Evolutionary conservation across 2,797 vertebrate species (phyloP).

Genomic region (Pseudomugil gertrudae): DNA sequence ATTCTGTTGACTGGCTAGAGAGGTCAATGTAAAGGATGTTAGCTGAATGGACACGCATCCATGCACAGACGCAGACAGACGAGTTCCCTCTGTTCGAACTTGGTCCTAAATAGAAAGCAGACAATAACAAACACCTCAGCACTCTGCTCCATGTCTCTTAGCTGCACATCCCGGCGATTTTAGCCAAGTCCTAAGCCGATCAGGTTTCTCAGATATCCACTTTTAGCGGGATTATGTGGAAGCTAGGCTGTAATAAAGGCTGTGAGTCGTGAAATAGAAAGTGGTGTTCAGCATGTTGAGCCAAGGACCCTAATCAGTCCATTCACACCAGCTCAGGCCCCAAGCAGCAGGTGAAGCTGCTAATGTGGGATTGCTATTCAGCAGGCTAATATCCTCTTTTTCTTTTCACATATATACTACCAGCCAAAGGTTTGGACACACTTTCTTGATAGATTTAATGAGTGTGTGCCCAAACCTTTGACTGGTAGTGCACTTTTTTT

Average conservation of each 20-base stretch:
- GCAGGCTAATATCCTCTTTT: slow-evolving; percentile 37
- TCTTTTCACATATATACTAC: slow-evolving; percentile 23
- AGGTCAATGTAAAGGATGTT: slow-evolving; percentile 44
- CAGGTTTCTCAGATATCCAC: slow-evolving; percentile 69
- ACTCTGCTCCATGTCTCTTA: slow-evolving; percentile 43
- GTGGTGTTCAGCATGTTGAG: slow-evolving; percentile 70
- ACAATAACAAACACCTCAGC: slow-evolving; percentile 58
- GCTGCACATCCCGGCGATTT: slow-evolving; percentile 52
- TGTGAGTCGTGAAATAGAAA: slow-evolving; percentile 73
- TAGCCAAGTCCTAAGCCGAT: slow-evolving; percentile 69
- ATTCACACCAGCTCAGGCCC: slow-evolving; percentile 70
- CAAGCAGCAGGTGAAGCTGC: slow-evolving; percentile 71
- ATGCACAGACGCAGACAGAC: slow-evolving; percentile 5
- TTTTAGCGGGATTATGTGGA: slow-evolving; percentile 73
- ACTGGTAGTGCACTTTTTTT: background rate
- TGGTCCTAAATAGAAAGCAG: slow-evolving; percentile 48
- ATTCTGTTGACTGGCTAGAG: slow-evolving; percentile 40
- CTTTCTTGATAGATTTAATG: no score
- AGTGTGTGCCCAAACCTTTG: no score
- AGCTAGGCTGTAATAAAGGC: slow-evolving; percentile 68
- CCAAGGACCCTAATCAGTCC: slow-evolving; percentile 76
- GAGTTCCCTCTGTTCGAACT: slow-evolving; percentile 29
- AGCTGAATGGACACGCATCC: slow-evolving; percentile 27
- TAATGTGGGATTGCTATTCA: slow-evolving; percentile 76
- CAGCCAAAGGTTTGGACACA: no score